These are phyloP conservation scores for Hydriomena furcata DNA, from an alignment of 2,888 invertebrate genomes.

Conservation along the genomic window DNA sequence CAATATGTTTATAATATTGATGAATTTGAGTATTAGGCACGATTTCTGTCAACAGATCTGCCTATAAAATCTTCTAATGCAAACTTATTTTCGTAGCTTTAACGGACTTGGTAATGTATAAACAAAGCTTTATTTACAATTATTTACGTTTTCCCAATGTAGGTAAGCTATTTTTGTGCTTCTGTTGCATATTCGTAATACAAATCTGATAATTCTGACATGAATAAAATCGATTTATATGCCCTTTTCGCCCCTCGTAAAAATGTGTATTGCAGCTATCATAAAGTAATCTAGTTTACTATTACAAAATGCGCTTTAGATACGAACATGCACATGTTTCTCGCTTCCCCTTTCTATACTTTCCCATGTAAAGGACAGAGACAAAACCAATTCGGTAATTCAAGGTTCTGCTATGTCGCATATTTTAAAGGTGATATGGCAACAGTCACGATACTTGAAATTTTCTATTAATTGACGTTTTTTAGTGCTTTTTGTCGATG, in stretches of 20 bases:
- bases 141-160: conserved; percentile 36
- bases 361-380: conserved; percentile 50
- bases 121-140: conserved; percentile 46
- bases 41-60: conserved; percentile 48
- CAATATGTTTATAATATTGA: conserved; percentile 15
- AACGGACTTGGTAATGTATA: conserved; percentile 41
- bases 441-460: conserved; percentile 65
- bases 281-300: conserved; percentile 64
- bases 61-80: conserved; percentile 52
- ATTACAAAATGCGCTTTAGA: conserved; percentile 59
- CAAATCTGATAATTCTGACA: conserved; percentile 36
- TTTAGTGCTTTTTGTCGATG: conserved; percentile 67
- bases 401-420: conserved; percentile 47
- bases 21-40: conserved; percentile 36
- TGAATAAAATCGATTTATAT: conserved; percentile 39
- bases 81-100: conserved; percentile 47
- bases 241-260: conserved; percentile 54
- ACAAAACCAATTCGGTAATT: conserved; percentile 45
- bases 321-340: conserved; percentile 46
- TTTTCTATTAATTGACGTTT: conserved; percentile 72
- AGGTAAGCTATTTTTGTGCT: conserved; percentile 36
- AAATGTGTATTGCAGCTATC: conserved; percentile 53
- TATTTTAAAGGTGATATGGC: conserved; percentile 65
- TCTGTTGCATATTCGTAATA: conserved; percentile 20
- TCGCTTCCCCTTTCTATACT: conserved; percentile 43